Evolutionary conservation across 2,888 invertebrate species (phyloP).

Genomic region (Junonia oenone): DNA sequence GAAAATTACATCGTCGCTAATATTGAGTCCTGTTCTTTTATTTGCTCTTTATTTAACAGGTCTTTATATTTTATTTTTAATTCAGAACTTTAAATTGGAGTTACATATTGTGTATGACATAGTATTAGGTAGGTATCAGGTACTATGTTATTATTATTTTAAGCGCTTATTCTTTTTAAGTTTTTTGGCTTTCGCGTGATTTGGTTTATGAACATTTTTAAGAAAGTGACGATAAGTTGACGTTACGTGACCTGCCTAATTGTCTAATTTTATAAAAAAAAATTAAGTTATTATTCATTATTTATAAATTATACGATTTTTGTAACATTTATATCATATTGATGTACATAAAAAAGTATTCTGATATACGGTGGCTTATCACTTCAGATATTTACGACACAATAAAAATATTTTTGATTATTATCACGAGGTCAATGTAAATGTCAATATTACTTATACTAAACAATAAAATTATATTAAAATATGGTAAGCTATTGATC

Average conservation of each 20-base stretch:
- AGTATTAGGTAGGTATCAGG: too few species aligned
- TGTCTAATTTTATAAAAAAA: too few species aligned
- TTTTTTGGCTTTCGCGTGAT: too few species aligned
- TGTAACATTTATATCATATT: not conserved
- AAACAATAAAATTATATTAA: too few species aligned
- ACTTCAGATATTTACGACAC: not conserved
- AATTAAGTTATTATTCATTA: too few species aligned
- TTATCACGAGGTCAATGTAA: not conserved
- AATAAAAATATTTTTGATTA: not conserved
- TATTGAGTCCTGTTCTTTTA: conserved; percentile 16
- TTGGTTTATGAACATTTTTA: too few species aligned
- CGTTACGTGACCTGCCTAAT: too few species aligned
- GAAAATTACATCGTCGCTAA: conserved; percentile 41
- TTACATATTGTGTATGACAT: not conserved
- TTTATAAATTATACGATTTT: not conserved
- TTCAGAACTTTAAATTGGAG: not conserved
- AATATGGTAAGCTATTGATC: too few species aligned
- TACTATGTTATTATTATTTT: too few species aligned
- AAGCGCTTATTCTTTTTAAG: too few species aligned
- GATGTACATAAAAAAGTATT: not conserved
- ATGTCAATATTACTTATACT: too few species aligned
- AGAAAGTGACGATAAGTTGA: too few species aligned
- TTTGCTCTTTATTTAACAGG: not conserved
- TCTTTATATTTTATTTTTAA: not conserved
- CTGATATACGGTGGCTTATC: not conserved